Base-by-base conservation (phyloP, 2,888 invertebrate genomes). In the Mesorhabditis sp. region DNA sequence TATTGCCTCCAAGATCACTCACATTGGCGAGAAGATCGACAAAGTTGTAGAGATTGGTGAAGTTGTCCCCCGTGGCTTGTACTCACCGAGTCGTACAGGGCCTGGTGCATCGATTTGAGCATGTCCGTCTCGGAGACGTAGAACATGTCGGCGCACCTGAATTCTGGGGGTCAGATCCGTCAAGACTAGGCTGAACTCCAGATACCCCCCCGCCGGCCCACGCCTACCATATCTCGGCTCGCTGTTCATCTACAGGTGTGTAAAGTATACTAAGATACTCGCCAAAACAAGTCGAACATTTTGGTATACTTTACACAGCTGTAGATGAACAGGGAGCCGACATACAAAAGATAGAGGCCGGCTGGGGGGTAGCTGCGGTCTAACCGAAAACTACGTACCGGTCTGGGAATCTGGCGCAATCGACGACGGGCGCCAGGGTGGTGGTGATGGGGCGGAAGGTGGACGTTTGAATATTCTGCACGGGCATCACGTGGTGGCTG, bases 81-180 rank as follows among this genome's bases (percentile, higher is more conserved):
- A 50, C 76, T 75, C 28, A 85, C 83, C 72, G 85, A 84, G 66
- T 83, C 83, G 68, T 80, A 75, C 10, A 85, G 75, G 42, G 85
- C 85, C 76, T 75, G 75, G 15, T 76, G 68, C 81, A 84, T 79
- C 15, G 85, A 82, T 68, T 83, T 82, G 62, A 85, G 77, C 82
- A 85, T 81, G 70, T 85, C 85, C 41, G 84, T 83, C 66, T 85
- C 85, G 28, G 85, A 85, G 13, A 82, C 84, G 71, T 80, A 85
- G 75, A 82, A 85, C 76, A 82, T 71, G 43, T 79, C 75, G 5
- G 77, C 75, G 69, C 84, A 85, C 68, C 82, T 79, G 70, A 58
- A 79, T 68, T 4, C 43, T 43, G 15, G 28, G 13, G n/a, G 41
- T 63, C 3, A 45, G 42, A 10, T 50, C n/a, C n/a, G 58, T 50